phyloP scores from a whole-genome alignment of 2,888 invertebrate species.

The Acanthosepion lycidas region DNA sequence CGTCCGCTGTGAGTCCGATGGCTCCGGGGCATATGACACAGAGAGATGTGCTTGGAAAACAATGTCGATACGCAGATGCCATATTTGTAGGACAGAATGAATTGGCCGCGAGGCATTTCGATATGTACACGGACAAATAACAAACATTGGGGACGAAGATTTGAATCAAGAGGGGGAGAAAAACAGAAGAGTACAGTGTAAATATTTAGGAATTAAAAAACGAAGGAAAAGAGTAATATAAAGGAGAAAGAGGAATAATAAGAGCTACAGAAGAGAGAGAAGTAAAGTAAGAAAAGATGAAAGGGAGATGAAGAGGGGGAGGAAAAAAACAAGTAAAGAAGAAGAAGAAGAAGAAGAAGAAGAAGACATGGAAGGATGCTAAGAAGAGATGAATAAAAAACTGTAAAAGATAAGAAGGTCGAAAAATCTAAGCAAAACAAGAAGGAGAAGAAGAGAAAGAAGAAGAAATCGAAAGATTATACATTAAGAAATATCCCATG shows the following conservation, averaged over 20 bases:
- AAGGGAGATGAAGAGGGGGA: neutral
- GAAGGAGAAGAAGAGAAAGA: too few relatives aligned
- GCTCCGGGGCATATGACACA: neutral
- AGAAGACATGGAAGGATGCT: neutral
- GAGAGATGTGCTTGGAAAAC: constrained; percentile 33
- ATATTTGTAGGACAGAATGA: neutral
- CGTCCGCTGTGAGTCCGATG: neutral
- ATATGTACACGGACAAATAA: neutral
- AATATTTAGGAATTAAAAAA: neutral
- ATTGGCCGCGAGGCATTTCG: neutral
- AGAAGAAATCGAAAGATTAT: too few relatives aligned
- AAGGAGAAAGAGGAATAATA: neutral
- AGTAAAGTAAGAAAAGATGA: neutral
- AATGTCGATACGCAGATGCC: neutral
- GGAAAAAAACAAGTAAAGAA: neutral
- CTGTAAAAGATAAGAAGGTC: too few relatives aligned
- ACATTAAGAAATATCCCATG: too few relatives aligned
- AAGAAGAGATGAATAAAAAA: neutral
- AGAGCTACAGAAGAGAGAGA: neutral
- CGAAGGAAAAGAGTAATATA: neutral
- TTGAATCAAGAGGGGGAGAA: too few relatives aligned
- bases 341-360: neutral
- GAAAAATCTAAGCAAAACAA: neutral
- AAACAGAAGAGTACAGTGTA: neutral
- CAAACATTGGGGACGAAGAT: neutral